Evolutionary conservation across 1,140 invertebrate genomes (phyloP).

Genomic region (Anadara kagoshimensis): DNA sequence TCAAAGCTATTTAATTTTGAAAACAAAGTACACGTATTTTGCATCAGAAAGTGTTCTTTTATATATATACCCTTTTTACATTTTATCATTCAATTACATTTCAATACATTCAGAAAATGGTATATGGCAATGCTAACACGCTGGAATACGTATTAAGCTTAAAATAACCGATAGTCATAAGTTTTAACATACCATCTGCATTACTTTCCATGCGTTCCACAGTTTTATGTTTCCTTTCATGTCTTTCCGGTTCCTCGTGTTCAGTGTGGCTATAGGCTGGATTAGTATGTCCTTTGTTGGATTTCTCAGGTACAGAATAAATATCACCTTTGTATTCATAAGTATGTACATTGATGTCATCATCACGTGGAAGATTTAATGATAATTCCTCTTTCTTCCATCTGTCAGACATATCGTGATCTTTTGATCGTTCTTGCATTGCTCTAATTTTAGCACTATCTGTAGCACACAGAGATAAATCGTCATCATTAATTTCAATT

Average conservation of each 20-base stretch:
- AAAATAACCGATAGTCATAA: too few species aligned
- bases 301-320: neutral
- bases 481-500: conserved; percentile 31
- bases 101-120: too few species aligned
- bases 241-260: neutral
- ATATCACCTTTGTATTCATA: conserved; percentile 36
- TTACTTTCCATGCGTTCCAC: conserved; percentile 35
- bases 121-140: too few species aligned
- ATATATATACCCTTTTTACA: too few species aligned
- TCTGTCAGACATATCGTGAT: conserved; percentile 30
- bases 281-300: conserved; percentile 24
- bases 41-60: too few species aligned
- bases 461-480: conserved; percentile 35
- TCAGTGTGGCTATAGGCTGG: conserved; percentile 6
- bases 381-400: conserved; percentile 35
- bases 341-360: conserved; percentile 31
- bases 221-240: conserved; percentile 3
- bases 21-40: too few species aligned
- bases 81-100: too few species aligned
- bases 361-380: conserved; percentile 35
- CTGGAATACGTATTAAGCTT: too few species aligned
- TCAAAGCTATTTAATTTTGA: too few species aligned
- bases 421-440: conserved; percentile 34
- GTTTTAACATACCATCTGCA: conserved; percentile 29
- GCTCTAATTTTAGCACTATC: conserved; percentile 45